A percentile compares a stretch with the other conserved stretches of the same genome.
Conservation (phyloP, 2,888 invertebrate species). For the Pemphredon lugubris region DNA sequence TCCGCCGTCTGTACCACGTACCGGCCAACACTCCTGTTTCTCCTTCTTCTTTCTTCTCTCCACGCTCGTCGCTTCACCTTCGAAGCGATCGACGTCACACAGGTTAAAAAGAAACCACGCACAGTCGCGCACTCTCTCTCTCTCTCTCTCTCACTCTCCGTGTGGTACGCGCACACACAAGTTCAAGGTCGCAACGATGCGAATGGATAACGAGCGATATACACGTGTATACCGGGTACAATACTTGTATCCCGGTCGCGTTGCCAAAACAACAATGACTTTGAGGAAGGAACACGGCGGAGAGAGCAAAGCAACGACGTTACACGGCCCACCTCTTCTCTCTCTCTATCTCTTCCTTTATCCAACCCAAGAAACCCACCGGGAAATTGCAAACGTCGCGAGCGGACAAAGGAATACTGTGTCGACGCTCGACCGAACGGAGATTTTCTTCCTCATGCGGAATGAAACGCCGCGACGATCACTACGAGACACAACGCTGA, state of each 20-base stretch:
- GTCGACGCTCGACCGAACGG: conserved; percentile 11
- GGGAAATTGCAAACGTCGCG: not conserved
- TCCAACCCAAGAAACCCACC: not conserved
- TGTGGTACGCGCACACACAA: conserved; percentile 49
- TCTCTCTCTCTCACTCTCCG: no score
- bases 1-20: no score
- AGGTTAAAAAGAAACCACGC: conserved; percentile 45
- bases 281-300: no score
- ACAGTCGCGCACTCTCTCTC: no score
- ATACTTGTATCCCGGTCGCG: no score
- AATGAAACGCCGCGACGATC: conserved; percentile 21
- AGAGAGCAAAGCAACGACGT: no score
- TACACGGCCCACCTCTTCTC: no score
- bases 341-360: no score
- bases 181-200: conserved; percentile 61
- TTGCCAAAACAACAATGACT: no score
- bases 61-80: conserved; percentile 28
- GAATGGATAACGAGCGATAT: not conserved
- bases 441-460: conserved; percentile 21
- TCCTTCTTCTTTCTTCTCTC: conserved; percentile 3
- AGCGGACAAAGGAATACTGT: conserved; percentile 44
- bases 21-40: conserved; percentile 15
- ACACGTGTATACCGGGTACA: no score
- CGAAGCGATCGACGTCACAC: conserved; percentile 38
- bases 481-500: conserved; percentile 15